A percentile compares a stretch with the other conserved stretches of the same genome.
Evolutionary conservation across 2,888 invertebrate genomes (phyloP).

Genomic region (Scrobipalpa atriplicella): DNA sequence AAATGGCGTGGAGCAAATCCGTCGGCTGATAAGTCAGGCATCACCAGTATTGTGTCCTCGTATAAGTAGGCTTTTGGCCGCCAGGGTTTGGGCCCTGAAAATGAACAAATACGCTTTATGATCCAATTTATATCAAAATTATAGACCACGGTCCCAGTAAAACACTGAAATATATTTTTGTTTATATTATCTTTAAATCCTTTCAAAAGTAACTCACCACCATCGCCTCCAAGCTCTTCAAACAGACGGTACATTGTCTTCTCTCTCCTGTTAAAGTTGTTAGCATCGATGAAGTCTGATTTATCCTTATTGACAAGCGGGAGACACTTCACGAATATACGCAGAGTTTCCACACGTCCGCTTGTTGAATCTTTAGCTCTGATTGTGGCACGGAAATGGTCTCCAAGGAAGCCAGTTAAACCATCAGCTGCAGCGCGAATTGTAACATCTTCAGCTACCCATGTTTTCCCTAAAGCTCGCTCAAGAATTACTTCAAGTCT

Average conservation of each 20-base stretch:
- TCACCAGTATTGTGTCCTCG: constrained; percentile 59
- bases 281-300: constrained; percentile 55
- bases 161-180: background rate
- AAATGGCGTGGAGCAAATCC: constrained; percentile 53
- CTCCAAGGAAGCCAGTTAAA: constrained; percentile 65
- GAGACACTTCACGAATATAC: constrained; percentile 63
- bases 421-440: constrained; percentile 49
- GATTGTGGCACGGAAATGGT: constrained; percentile 56
- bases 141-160: too few species aligned
- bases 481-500: background rate
- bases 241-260: constrained; percentile 56
- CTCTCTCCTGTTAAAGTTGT: constrained; percentile 60
- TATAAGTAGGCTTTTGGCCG: constrained; percentile 54
- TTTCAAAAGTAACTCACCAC: constrained; percentile 38
- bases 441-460: background rate
- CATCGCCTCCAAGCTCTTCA: constrained; percentile 49
- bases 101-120: background rate
- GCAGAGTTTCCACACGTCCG: constrained; percentile 38
- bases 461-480: constrained; percentile 4
- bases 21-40: constrained; percentile 61
- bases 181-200: background rate
- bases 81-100: constrained; percentile 56
- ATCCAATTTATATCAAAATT: background rate
- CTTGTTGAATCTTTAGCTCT: constrained; percentile 42
- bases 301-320: constrained; percentile 60